Evolutionary conservation across 2,113 vertebrate genomes (phyloP).

Genomic region (Trichechus manatus): DNA sequence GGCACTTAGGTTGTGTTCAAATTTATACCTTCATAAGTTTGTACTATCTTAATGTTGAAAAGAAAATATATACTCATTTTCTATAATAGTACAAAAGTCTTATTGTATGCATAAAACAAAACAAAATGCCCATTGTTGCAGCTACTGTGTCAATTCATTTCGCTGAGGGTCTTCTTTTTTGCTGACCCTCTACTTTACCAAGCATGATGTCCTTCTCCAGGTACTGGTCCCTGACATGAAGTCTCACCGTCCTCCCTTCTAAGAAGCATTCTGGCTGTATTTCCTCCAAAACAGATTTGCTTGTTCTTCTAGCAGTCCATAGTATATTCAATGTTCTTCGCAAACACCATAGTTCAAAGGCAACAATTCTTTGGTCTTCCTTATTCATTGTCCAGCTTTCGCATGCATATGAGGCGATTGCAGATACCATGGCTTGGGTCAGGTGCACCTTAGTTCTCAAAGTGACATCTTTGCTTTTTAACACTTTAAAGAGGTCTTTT

Average conservation of each 20-base stretch:
- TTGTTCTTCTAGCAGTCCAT: neutral
- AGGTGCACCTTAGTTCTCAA: neutral
- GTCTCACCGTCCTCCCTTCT: neutral
- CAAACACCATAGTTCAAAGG: too few species aligned
- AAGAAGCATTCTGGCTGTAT: neutral
- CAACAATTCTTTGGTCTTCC: too few species aligned
- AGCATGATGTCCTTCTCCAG: neutral
- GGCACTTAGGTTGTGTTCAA: neutral
- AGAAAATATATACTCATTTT: neutral
- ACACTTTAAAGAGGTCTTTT: neutral
- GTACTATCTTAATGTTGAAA: neutral
- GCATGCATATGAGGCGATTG: too few species aligned
- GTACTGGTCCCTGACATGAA: neutral
- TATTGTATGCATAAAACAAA: neutral
- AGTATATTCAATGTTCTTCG: too few species aligned
- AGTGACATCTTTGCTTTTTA: neutral
- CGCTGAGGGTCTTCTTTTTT: neutral
- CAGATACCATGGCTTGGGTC: neutral
- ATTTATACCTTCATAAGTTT: slow-evolving; percentile 19
- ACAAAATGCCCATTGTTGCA: too few species aligned
- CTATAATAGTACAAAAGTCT: slow-evolving; percentile 17
- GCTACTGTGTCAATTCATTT: too few species aligned
- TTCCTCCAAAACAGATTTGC: neutral
- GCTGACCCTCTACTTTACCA: neutral
- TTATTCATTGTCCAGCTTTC: too few species aligned